Base-by-base conservation (phyloP, 2,888 invertebrate species). In the Melikaiella ostensackeni region DNA sequence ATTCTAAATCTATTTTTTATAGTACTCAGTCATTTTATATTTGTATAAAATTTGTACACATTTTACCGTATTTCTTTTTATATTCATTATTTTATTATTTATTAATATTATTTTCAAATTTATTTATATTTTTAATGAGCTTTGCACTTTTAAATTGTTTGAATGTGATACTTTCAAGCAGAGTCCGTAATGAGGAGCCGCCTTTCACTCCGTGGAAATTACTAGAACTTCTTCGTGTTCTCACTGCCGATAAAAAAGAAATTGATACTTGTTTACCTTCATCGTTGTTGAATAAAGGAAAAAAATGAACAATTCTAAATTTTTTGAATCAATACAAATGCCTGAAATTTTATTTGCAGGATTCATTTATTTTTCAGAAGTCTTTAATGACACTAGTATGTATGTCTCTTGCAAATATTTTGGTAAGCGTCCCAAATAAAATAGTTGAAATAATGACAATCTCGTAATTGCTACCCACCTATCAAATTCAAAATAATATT, bases 221-320 rank as follows among this genome's bases (percentile, higher is more conserved):
- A 9, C 13, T 9, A 7, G 80, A 83, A 85, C 78, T 80, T 30
- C 35, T 35, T 64, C 0, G 61, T 2, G 7, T 21, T 80, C 75
- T 76, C 70, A 50, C 85, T 33, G 84, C 80, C 75, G 84, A 77
- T 84, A 86, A 81, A 27, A 80, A 61, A 77, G 81, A 46, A 19
- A 66, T 3, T 75, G 11, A 6, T 27, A 30, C 75, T 70, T 70
- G 30, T 50, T 30, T 70, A 70, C 16, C 24, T 16, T 13, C 13
- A 24, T 11, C 0, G 13, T 59, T 24, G 11, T 9, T 59, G 13
- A 16, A 27, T 57, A 24, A 57, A 57, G 27, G 27, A 21, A 27
- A 13, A 11, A 6, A 13, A 13, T 5, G 4, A 24, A 11, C 2
- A 57, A 59, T 27, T 59, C 11, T 1, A 1, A 13, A 59, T 59